Evolutionary conservation across 2,113 vertebrate genomes (phyloP).

Genomic region (Aspidoscelis tigris): DNA sequence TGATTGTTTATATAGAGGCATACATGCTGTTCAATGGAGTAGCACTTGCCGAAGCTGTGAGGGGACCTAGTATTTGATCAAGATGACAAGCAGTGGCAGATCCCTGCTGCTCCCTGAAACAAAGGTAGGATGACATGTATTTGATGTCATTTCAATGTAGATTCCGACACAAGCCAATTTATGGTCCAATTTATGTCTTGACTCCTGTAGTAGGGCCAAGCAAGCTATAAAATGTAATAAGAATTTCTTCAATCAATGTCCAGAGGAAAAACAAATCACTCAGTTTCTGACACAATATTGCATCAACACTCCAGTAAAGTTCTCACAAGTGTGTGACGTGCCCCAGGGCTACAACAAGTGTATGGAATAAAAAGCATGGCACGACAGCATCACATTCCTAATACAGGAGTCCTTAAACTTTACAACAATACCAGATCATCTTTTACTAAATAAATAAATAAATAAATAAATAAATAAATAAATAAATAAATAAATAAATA

Average conservation of each 20-base stretch:
- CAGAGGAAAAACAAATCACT: slow-evolving; percentile 83
- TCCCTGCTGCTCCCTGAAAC: slow-evolving; percentile 64
- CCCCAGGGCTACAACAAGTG: slow-evolving; percentile 66
- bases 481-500: no score
- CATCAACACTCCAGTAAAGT: slow-evolving; percentile 77
- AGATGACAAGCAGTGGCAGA: slow-evolving; percentile 66
- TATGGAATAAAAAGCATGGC: slow-evolving; percentile 45
- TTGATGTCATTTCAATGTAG: slow-evolving; percentile 78
- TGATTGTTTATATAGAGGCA: slow-evolving; percentile 23
- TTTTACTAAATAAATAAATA: slow-evolving; percentile 1
- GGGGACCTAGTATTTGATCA: slow-evolving; percentile 69
- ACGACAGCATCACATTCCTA: slow-evolving; percentile 30
- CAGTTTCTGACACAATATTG: slow-evolving; percentile 75
- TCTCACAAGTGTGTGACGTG: slow-evolving; percentile 77
- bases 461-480: no score
- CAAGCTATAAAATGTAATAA: slow-evolving; percentile 83
- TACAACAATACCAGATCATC: slow-evolving; percentile 47
- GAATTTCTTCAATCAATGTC: slow-evolving; percentile 85
- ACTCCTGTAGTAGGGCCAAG: slow-evolving; percentile 78
- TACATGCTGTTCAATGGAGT: slow-evolving; percentile 55
- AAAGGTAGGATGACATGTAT: slow-evolving; percentile 66
- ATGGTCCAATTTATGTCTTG: slow-evolving; percentile 81
- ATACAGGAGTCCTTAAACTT: slow-evolving; percentile 54
- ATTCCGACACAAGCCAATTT: slow-evolving; percentile 81
- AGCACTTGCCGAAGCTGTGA: slow-evolving; percentile 59